Conservation (phyloP, 1,140 invertebrate species). For the Brachionus koreanus region DNA sequence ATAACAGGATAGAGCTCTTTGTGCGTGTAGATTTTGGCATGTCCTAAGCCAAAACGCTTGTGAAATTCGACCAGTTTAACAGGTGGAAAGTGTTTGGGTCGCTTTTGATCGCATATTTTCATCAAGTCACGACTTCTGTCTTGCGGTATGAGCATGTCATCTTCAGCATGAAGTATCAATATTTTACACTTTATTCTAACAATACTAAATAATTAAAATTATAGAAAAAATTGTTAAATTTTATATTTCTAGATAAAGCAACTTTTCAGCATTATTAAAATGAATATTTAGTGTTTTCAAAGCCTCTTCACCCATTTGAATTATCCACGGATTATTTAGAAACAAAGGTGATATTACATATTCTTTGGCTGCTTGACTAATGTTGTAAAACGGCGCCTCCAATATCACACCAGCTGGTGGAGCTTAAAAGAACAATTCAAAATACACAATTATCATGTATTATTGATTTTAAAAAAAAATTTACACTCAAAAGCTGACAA, state of each 20-base stretch:
- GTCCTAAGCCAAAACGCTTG: conserved; percentile 31
- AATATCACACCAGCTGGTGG: conserved; percentile 30
- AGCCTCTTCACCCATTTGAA: background rate
- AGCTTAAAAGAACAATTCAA: background rate
- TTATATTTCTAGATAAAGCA: background rate
- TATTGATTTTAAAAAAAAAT: background rate
- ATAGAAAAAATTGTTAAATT: background rate
- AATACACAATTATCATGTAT: background rate
- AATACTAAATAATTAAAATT: background rate
- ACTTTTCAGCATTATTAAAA: conserved; percentile 41
- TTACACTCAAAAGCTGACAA: conserved; percentile 19
- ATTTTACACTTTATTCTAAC: background rate
- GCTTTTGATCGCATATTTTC: conserved; percentile 2
- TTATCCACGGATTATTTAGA: conserved; percentile 37
- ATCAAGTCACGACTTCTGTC: conserved; percentile 9
- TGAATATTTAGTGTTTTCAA: background rate
- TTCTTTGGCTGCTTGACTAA: conserved; percentile 37
- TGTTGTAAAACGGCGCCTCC: conserved; percentile 41
- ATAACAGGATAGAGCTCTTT: conserved; percentile 23
- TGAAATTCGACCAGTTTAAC: conserved; percentile 24
- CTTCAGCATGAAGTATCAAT: conserved; percentile 40
- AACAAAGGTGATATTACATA: background rate
- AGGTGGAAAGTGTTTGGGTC: conserved; percentile 34
- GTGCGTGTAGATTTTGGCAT: conserved; percentile 22
- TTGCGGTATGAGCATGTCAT: conserved; percentile 36